Conservation (phyloP, 1,140 invertebrate species). For the Brachionus rotundiformis region DNA sequence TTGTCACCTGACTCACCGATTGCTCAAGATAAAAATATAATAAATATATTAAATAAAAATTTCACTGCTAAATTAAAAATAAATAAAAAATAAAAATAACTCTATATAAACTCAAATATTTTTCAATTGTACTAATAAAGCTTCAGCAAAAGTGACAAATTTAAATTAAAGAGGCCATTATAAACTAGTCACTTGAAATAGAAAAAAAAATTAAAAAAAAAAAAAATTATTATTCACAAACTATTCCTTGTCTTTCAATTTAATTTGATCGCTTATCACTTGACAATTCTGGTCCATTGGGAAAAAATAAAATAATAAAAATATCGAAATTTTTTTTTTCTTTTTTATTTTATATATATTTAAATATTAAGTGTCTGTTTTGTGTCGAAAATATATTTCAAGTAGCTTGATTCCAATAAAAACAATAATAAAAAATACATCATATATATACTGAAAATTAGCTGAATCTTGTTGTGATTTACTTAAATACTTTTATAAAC, state of each 20-base stretch:
- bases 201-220: too few relatives aligned
- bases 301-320: conserved; percentile 34
- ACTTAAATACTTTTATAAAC: conserved; percentile 42
- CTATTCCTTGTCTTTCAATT: conserved; percentile 8
- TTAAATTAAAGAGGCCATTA: conserved; percentile 19
- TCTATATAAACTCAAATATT: background rate
- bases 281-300: background rate
- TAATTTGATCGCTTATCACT: conserved; percentile 41
- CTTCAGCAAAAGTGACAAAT: conserved; percentile 7
- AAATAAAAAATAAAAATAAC: conserved; percentile 2
- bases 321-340: background rate
- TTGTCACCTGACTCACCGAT: background rate
- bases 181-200: conserved; percentile 10
- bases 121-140: background rate
- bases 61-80: background rate
- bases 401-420: conserved; percentile 43
- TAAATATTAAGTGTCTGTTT: conserved; percentile 37
- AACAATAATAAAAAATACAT: conserved; percentile 43
- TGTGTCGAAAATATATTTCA: conserved; percentile 12
- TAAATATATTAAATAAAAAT: background rate
- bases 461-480: conserved; percentile 16
- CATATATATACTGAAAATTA: conserved; percentile 3
- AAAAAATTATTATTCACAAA: background rate
- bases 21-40: background rate
- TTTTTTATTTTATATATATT: too few relatives aligned